Base-by-base conservation (phyloP, 1,140 invertebrate genomes). In the Acyrthosiphon pisum region DNA sequence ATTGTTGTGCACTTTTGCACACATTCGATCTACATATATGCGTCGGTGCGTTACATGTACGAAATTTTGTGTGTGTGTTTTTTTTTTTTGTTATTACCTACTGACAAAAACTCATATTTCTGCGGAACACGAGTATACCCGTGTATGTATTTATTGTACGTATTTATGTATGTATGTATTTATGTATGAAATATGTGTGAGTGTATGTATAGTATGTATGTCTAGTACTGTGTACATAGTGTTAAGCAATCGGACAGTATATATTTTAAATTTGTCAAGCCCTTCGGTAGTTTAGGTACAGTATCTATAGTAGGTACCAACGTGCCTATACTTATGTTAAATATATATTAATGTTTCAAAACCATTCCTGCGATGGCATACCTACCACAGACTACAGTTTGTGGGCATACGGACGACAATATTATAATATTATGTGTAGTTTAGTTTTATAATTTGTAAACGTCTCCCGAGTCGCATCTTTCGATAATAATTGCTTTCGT, bases 251-350 rank as follows among this genome's bases (percentile, higher is more conserved):
- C 30, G 2, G 60, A 76, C 30, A 76, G n/a, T 46, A 46, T 46
- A n/a, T 18, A 76, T 76, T n/a, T 76, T 76, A n/a, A 76, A 76
- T 76, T 76, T 76, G 30, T 76, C 60, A 76, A 76, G 60, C 60
- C 60, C 60, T 4, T 35, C 14, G 14, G 14, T 18, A 3, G 18
- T 76, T 76, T 76, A n/a, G 14, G 14, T 76, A 35, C 30, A 14
- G 6, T n/a, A n/a, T 30, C 26, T 30, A 68, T 23, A 53, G 11
- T 14, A 50, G 6, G 0, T 60, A 60, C 9, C 26, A n/a, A n/a
- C n/a, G n/a, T n/a, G n/a, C n/a, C n/a, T n/a, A n/a, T 60, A 60
- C 26, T 41, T 26, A 76, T n/a, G n/a, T n/a, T 68, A 68, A 60
- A 68, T 68, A 14, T 68, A 14, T 68, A 68, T 68, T n/a, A 30